These are phyloP conservation scores for Myanophis thanlyinensis DNA, from an alignment of 2,113 vertebrate genomes.

Conservation along the genomic window DNA sequence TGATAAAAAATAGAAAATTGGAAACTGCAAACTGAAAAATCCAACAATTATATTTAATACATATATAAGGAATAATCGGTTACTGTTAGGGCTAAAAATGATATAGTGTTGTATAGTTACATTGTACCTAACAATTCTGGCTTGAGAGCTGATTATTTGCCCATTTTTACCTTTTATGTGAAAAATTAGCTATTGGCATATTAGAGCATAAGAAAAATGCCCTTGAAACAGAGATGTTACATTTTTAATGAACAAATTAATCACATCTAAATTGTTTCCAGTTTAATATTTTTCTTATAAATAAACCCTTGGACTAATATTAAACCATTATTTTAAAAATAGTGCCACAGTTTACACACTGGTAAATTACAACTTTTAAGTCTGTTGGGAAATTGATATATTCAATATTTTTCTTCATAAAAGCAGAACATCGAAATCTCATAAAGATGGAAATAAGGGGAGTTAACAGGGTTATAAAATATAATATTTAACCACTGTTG, in stretches of 20 bases:
- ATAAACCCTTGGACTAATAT: neutral
- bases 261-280: neutral
- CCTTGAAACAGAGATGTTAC: conserved; percentile 1
- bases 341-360: neutral
- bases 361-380: neutral
- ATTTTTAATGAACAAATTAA: neutral
- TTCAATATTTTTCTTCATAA: conserved; percentile 3
- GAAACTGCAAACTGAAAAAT: neutral
- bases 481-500: conserved; percentile 63
- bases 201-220: neutral
- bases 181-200: neutral
- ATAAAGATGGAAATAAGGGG: conserved; percentile 47
- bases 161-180: neutral
- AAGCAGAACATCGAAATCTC: conserved; percentile 41
- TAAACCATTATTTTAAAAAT: neutral
- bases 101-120: neutral
- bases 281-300: neutral
- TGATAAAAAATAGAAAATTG: conserved; percentile 4
- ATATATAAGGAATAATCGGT: neutral
- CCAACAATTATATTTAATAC: neutral
- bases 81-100: neutral
- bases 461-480: conserved; percentile 50
- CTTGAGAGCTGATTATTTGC: neutral
- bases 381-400: conserved; percentile 13
- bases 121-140: neutral